Base-by-base conservation (phyloP, 2,797 vertebrate species). In the Phyllotis vaccarum region DNA sequence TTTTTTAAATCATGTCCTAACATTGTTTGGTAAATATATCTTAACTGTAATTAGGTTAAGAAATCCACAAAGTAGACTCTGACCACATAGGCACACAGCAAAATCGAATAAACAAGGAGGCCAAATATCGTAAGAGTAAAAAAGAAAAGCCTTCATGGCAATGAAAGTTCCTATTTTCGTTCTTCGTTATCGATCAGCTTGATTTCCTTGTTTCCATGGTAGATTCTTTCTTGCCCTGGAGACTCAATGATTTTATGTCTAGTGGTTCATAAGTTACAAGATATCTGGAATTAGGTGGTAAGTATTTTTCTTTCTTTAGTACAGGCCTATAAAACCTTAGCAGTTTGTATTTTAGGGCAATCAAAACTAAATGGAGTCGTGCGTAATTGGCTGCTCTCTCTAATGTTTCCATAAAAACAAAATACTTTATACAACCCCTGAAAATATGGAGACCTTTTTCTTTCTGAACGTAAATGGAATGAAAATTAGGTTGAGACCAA, bases 321-420 rank as follows among this genome's bases (percentile, higher is more conserved):
- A 64, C 29, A 24, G 92, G 34, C 54, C 87, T 95, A 79, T 96
- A 95, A 96, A 95, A 93, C 87, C 83, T 89, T 52, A 95, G 83
- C 96, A 95, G 94, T 93, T 96, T 94, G 54, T 95, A 76, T 72
- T 96, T 88, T 85, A 96, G 58, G 43, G 10, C 92, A 96, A 96
- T 98, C 85, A 93, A 93, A 97, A 94, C 49, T 19, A 27, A 87
- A 83, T 93, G 93, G 66, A 97, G 78, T 97, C 93, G 96, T 94
- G 85, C 70, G 62, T 97, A 97, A 93, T 78, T 96, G 19, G 19
- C 14, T 96, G 72, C 6, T 96, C 66, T 95, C 93, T 94, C 83
- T 95, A 94, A 91, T 64, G 14, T 56, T 97, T 97, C 97, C n/a
- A 64, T 96, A 86, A 90, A 96, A 97, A 95, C 31, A 93, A 96